A percentile compares a stretch with the other conserved stretches of the same genome.
Evolutionary conservation across 2,797 vertebrate species (phyloP).

Genomic region (Anabacerthia variegaticeps): DNA sequence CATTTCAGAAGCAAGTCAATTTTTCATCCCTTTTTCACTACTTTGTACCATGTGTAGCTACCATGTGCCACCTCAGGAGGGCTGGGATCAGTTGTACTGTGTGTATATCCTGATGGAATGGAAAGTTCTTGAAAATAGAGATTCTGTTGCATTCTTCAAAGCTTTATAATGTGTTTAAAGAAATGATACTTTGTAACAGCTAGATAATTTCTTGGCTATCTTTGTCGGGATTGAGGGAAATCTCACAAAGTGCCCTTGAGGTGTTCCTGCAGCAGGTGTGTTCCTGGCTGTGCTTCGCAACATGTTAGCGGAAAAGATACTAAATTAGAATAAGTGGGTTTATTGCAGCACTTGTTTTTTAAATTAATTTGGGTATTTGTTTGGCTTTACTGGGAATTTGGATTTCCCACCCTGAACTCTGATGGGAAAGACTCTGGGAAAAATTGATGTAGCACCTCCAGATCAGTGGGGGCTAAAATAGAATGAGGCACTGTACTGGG

Average conservation of each 20-base stretch:
- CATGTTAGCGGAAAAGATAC: not conserved
- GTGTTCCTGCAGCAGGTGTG: not conserved
- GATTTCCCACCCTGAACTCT: not conserved
- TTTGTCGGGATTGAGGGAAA: not conserved
- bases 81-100: not conserved
- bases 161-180: not conserved
- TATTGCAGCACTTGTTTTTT: conserved; percentile 13
- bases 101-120: not conserved
- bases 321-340: conserved; percentile 18
- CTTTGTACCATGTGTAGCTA: not conserved
- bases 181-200: not conserved
- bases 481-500: not conserved
- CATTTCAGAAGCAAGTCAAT: not conserved
- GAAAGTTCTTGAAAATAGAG: not conserved
- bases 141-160: not conserved
- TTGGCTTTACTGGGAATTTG: conserved; percentile 28
- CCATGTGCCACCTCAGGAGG: not conserved
- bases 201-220: not conserved
- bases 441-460: not conserved
- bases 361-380: conserved; percentile 35
- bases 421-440: not conserved
- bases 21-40: not conserved
- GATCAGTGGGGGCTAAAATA: not conserved
- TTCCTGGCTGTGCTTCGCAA: not conserved
- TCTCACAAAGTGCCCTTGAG: not conserved